Base-by-base conservation (phyloP, 2,888 invertebrate species). In the Cordylochernes scorpioides region DNA sequence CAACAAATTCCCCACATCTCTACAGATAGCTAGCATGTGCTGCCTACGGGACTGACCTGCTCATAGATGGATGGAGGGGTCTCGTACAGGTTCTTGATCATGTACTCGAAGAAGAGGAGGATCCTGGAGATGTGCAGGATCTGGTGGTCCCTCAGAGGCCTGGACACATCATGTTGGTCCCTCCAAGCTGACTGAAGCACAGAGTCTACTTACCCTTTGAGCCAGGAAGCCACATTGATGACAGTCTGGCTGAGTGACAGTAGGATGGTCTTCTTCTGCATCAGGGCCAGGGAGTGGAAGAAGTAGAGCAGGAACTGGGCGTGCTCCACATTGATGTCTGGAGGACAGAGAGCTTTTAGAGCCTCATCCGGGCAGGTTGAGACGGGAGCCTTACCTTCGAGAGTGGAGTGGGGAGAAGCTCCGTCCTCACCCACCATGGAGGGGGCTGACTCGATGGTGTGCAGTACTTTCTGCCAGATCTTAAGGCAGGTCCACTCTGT, bases 251-350 rank as follows among this genome's bases (percentile, higher is more conserved):
- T 43, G 47, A 49, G 45, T 34, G 52, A 50, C 6, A 88, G 61
- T 19, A 91, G 60, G 2, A 91, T 75, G 2, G 77, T 73, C 53
- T 91, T 91, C 57, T 88, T 91, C 55, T 88, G 84, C 78, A 86
- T 84, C 36, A 91, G 59, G 45, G 82, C 84, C 34, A 91, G 56
- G 0, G 84, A 80, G 54, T 91, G 88, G 55, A 91, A 91, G 8
- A 91, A 59, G 51, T 88, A 88, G 6, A 91, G 62, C 38, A 91
- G 55, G 19, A 91, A 60, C 52, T 91, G 88, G 0, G 84, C 74
- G 54, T 91, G 88, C 51, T 91, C 91, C 28, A 88, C 80, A 52
- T 88, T 91, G 35, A 91, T 58, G 59, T 88, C 88, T 55, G 47
- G 17, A 43, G 40, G n/a, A 25, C 9, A 24, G 9, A 9, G 22